These are phyloP conservation scores for Stenotaenia linearis DNA, from an alignment of 2,888 invertebrate genomes.

Conservation along the genomic window DNA sequence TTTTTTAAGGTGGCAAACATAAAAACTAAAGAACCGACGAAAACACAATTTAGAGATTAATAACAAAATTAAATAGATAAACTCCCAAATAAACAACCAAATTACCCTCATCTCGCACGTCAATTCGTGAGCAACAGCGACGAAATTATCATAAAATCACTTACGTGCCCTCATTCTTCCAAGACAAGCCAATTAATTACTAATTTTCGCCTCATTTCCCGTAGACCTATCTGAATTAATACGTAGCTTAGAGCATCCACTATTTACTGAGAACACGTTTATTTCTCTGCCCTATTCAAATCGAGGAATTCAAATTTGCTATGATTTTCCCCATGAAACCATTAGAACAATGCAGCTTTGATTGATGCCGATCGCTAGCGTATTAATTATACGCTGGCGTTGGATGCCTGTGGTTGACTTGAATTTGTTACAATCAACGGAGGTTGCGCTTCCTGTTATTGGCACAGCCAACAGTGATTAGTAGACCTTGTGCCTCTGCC, in stretches of 20 bases:
- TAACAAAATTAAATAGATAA: no score
- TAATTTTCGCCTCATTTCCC: no score
- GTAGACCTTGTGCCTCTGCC: neutral
- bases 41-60: no score
- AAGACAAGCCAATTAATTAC: no score
- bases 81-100: no score
- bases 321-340: neutral
- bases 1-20: no score
- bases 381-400: conserved; percentile 3
- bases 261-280: neutral
- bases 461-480: conserved; percentile 1
- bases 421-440: conserved; percentile 11
- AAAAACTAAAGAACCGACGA: no score
- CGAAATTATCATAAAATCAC: no score
- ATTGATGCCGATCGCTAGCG: conserved; percentile 14
- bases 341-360: conserved; percentile 6
- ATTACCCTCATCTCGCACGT: no score
- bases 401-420: conserved; percentile 19
- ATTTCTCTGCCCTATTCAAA: neutral
- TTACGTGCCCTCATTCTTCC: no score
- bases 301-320: neutral
- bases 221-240: no score
- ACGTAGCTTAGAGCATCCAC: neutral
- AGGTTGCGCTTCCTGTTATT: conserved; percentile 15
- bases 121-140: no score